Evolutionary conservation across 2,797 vertebrate genomes (phyloP).

Genomic region (Psittacula echo): DNA sequence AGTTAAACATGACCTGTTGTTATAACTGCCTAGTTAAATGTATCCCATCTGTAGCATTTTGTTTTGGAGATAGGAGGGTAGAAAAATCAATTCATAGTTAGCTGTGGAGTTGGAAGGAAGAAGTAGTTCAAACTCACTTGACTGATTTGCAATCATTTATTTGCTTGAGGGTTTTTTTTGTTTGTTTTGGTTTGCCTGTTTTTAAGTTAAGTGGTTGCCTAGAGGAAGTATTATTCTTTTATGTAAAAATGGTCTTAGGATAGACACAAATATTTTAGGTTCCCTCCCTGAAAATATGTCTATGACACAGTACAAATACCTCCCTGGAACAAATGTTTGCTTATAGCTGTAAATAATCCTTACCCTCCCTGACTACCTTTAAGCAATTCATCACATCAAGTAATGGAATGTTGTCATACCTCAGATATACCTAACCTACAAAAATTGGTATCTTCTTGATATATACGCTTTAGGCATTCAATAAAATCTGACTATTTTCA

Average conservation of each 20-base stretch:
- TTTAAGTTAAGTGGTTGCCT: background rate
- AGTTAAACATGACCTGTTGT: background rate
- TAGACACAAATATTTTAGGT: background rate
- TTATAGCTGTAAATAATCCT: background rate
- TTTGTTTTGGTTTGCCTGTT: background rate
- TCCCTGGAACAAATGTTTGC: background rate
- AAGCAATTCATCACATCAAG: background rate
- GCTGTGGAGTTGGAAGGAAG: background rate
- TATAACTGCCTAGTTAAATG: background rate
- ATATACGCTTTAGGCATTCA: background rate
- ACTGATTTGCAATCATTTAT: background rate
- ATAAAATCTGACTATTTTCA: slow-evolving; percentile 7
- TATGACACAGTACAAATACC: background rate
- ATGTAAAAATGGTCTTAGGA: background rate
- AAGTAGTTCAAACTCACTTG: background rate
- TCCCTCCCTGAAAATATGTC: background rate
- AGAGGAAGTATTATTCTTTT: background rate
- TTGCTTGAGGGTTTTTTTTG: background rate
- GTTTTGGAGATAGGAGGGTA: background rate
- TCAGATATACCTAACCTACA: background rate
- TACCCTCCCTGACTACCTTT: background rate
- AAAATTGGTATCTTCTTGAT: background rate
- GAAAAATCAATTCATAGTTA: background rate
- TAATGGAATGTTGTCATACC: background rate
- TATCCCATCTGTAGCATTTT: background rate